Conservation (phyloP, 2,113 vertebrate genomes). For the Potamarius usumacintae region DNA sequence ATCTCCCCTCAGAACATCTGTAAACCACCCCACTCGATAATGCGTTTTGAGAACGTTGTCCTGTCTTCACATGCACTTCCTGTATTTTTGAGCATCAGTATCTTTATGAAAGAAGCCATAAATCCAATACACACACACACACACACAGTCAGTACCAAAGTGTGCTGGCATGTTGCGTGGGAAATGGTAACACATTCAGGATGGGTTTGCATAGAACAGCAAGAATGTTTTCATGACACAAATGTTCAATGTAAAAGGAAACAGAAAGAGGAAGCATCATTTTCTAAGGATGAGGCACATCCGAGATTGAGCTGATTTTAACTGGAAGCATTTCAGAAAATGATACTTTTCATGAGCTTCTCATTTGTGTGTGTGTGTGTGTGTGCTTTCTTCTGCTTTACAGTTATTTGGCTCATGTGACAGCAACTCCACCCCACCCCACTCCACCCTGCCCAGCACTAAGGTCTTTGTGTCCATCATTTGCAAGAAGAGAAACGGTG, state of each 20-base stretch:
- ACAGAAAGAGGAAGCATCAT: background rate
- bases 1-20: background rate
- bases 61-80: background rate
- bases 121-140: background rate
- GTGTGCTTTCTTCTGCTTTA: background rate
- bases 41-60: background rate
- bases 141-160: background rate
- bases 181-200: background rate
- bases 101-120: background rate
- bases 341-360: background rate
- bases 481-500: slow-evolving; percentile 38
- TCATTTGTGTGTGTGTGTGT: background rate
- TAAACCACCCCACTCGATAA: background rate
- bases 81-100: background rate
- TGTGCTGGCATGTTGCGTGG: background rate
- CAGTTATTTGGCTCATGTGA: slow-evolving; percentile 29
- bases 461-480: background rate
- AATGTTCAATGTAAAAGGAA: background rate
- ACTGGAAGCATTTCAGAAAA: background rate
- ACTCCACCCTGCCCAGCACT: slow-evolving; percentile 1
- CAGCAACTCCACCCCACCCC: slow-evolving; percentile 5
- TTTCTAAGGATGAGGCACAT: background rate
- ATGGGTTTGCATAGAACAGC: background rate
- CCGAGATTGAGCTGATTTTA: background rate
- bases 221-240: background rate